Conservation (phyloP, 2,113 vertebrate species). For the Reinhardtius hippoglossoides region DNA sequence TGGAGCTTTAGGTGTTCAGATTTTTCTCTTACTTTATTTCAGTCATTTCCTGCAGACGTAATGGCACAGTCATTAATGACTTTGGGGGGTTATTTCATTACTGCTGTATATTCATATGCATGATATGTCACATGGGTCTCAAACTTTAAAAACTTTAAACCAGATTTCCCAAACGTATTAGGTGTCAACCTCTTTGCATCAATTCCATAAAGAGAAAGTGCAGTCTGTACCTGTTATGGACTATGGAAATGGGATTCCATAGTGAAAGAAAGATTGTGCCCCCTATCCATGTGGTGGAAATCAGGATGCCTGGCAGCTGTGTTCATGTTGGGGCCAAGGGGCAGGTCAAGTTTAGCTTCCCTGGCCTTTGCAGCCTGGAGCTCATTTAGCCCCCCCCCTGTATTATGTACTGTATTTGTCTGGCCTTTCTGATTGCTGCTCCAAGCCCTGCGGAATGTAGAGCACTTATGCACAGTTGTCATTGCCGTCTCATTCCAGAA, state of each 20-base stretch:
- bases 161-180: too few relatives aligned
- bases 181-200: too few relatives aligned
- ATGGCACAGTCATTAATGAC: too few relatives aligned
- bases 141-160: too few relatives aligned
- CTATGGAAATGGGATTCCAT: not conserved
- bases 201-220: too few relatives aligned
- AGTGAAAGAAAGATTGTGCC: not conserved
- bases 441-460: constrained; percentile 71
- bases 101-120: too few relatives aligned
- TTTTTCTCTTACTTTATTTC: too few relatives aligned
- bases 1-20: too few relatives aligned
- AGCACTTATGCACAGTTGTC: constrained; percentile 80
- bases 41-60: too few relatives aligned
- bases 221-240: too few relatives aligned
- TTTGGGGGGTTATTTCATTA: too few relatives aligned
- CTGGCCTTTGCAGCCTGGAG: constrained; percentile 46
- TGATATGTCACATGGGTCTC: too few relatives aligned
- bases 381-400: constrained; percentile 45
- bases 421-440: constrained; percentile 78
- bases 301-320: constrained; percentile 34
- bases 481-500: constrained; percentile 78
- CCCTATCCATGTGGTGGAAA: constrained; percentile 26
- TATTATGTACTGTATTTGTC: constrained; percentile 73
- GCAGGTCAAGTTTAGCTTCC: constrained; percentile 56
- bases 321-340: constrained; percentile 36